A percentile compares a stretch with the other conserved stretches of the same genome.
These are phyloP conservation scores for Rhizoglyphus robini DNA, from an alignment of 1,140 invertebrate species.

Conservation along the genomic window DNA sequence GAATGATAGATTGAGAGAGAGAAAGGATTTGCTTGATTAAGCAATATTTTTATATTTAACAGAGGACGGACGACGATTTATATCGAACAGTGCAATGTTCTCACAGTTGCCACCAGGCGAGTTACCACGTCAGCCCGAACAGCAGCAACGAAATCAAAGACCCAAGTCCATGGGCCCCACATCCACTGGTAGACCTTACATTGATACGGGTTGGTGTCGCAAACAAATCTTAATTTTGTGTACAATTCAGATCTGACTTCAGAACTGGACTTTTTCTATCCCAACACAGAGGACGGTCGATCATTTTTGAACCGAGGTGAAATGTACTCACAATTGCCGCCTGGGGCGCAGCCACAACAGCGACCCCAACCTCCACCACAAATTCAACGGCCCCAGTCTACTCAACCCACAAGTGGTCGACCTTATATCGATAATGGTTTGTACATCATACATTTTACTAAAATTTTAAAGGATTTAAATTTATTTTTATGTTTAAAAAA, in stretches of 20 bases:
- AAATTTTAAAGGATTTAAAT: too few species aligned
- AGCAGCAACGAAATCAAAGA: background rate
- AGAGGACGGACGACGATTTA: background rate
- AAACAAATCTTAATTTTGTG: background rate
- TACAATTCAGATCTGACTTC: too few species aligned
- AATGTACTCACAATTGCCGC: conserved; percentile 2
- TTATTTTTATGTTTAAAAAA: too few species aligned
- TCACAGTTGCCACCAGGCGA: conserved; percentile 11
- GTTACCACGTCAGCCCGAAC: background rate
- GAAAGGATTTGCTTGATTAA: background rate
- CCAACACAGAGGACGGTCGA: too few species aligned
- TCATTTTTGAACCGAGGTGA: background rate
- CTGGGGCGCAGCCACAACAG: too few species aligned
- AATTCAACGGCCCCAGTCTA: background rate
- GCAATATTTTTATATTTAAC: background rate
- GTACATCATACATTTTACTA: too few species aligned
- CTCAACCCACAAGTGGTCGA: background rate
- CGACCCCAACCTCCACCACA: too few species aligned
- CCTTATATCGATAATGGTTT: background rate
- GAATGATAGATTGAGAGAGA: background rate
- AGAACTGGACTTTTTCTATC: too few species aligned
- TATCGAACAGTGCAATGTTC: background rate
- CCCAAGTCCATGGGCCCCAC: background rate
- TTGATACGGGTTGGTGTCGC: background rate
- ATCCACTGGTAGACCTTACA: background rate